These are phyloP conservation scores for Ginglymostoma cirratum DNA, from an alignment of 2,113 vertebrate genomes.

Conservation along the genomic window DNA sequence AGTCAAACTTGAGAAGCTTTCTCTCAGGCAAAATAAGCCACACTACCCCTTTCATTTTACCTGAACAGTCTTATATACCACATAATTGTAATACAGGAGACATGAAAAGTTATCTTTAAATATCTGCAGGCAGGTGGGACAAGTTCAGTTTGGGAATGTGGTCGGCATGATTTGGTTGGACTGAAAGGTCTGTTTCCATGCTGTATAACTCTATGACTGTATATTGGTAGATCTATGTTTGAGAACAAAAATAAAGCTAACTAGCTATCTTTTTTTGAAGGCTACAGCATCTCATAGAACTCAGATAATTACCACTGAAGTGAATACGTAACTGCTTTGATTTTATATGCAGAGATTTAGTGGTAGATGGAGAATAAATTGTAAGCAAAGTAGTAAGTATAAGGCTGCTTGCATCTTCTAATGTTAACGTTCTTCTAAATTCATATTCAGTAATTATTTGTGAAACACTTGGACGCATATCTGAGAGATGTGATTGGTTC, in stretches of 20 bases:
- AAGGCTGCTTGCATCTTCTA: not conserved
- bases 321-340: not conserved
- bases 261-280: not conserved
- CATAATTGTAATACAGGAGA: not conserved
- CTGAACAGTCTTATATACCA: not conserved
- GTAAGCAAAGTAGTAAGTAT: not conserved
- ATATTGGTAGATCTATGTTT: not conserved
- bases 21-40: no score
- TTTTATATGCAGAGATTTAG: not conserved
- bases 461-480: not conserved
- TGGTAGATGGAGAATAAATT: not conserved
- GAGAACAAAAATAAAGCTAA: not conserved
- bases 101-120: not conserved
- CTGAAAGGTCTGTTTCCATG: no score
- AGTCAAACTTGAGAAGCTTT: no score
- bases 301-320: not conserved
- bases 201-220: no score
- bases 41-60: not conserved
- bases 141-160: no score
- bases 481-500: not conserved
- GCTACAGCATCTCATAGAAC: not conserved
- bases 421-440: not conserved
- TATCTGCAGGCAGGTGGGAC: no score
- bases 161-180: no score
- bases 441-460: not conserved